Conservation (phyloP, 37 sponge, comb jelly and placozoan genomes). For the Spongilla lacustris region DNA sequence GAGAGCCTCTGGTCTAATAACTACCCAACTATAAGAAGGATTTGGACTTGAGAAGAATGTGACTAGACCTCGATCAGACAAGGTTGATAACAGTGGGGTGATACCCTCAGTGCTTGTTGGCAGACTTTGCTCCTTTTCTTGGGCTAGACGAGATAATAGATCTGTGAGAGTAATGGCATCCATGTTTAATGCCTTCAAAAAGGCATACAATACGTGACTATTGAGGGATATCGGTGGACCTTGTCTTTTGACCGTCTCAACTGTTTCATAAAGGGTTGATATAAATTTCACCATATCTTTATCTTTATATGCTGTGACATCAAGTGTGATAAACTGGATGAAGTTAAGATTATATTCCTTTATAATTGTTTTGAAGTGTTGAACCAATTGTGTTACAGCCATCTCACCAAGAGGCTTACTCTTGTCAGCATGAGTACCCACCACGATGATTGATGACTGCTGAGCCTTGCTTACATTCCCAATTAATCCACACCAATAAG, state of each 20-base stretch:
- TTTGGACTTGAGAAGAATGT: not conserved
- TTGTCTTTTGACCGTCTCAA: too few relatives aligned
- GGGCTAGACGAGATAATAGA: not conserved
- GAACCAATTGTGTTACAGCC: too few relatives aligned
- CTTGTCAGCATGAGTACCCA: conserved; percentile 28
- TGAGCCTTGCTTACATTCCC: not conserved
- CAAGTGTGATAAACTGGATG: too few relatives aligned
- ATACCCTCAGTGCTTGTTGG: not conserved
- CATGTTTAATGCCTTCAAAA: not conserved
- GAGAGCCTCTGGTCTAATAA: conserved; percentile 8
- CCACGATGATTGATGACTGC: conserved; percentile 28
- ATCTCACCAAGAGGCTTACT: not conserved
- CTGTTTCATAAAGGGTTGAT: too few relatives aligned
- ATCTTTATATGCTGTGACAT: too few relatives aligned
- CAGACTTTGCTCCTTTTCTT: not conserved
- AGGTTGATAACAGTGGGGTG: not conserved
- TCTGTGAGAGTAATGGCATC: not conserved
- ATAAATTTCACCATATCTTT: too few relatives aligned
- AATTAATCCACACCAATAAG: conserved; percentile 25
- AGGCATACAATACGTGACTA: conserved; percentile 18
- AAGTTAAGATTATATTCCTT: too few relatives aligned
- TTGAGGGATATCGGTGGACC: too few relatives aligned
- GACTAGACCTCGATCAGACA: conserved; percentile 1
- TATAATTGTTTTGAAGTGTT: too few relatives aligned
- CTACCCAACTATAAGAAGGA: conserved; percentile 17